These are phyloP conservation scores for Conger conger DNA, from an alignment of 2,113 vertebrate species.

Conservation along the genomic window DNA sequence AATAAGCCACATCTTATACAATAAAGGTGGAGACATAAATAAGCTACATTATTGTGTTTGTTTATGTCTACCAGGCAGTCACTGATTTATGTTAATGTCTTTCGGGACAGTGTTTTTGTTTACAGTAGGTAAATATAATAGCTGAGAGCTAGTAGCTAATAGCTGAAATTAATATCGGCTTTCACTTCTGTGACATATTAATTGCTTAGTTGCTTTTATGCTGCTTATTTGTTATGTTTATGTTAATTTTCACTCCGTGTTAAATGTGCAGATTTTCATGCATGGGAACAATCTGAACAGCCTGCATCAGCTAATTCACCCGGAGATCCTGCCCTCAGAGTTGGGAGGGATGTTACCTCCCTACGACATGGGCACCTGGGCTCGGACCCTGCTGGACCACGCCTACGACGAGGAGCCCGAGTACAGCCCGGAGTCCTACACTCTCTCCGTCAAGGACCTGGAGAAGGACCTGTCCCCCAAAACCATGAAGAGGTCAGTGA, in stretches of 20 bases:
- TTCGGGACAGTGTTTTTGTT: too few relatives aligned
- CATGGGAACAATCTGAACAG: conserved; percentile 98
- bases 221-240: not conserved
- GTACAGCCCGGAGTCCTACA: conserved; percentile 85
- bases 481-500: conserved; percentile 90
- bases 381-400: conserved; percentile 93
- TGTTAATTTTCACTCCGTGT: not conserved
- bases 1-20: not conserved
- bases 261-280: conserved; percentile 87
- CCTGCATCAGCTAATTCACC: conserved; percentile 93
- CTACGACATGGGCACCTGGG: conserved; percentile 98
- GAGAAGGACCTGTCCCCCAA: conserved; percentile 92
- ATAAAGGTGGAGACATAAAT: not conserved
- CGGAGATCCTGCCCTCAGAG: conserved; percentile 95
- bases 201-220: not conserved
- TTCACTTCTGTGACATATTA: too few relatives aligned
- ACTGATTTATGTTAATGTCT: too few relatives aligned
- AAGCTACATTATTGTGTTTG: not conserved
- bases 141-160: too few relatives aligned
- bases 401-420: conserved; percentile 97
- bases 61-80: too few relatives aligned
- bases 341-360: conserved; percentile 97
- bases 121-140: too few relatives aligned
- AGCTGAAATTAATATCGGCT: too few relatives aligned
- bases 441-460: conserved; percentile 80